A percentile compares a stretch with the other conserved stretches of the same genome.
phyloP scores from a whole-genome alignment of 1,140 invertebrate genomes.

The Diploscapter pachys region DNA sequence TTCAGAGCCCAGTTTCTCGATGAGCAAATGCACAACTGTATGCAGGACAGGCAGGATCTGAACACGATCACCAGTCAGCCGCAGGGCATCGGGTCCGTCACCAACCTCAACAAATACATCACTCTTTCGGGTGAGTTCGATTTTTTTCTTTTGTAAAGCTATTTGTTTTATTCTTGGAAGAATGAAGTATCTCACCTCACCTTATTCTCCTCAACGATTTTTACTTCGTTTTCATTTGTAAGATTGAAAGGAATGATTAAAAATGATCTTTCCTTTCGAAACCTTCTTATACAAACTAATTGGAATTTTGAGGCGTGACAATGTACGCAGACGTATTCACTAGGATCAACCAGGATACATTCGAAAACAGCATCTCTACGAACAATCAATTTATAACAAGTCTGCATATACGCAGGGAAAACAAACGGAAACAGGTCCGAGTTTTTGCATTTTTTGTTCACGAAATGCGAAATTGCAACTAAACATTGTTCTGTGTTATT shows the following conservation, averaged over 20 bases:
- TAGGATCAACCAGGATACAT: constrained; percentile 2
- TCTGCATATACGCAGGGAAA: constrained; percentile 12
- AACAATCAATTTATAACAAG: constrained; percentile 8
- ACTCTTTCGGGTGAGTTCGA: background rate
- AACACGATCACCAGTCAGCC: constrained; percentile 33
- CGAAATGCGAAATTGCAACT: background rate
- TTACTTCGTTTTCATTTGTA: too few relatives aligned
- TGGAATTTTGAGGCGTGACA: background rate
- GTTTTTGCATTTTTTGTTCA: background rate
- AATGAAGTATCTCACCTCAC: too few relatives aligned
- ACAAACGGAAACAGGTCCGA: constrained; percentile 13
- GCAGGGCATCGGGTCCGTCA: constrained; percentile 23
- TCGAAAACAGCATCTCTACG: background rate
- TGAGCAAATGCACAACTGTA: constrained; percentile 32
- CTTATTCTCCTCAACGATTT: too few relatives aligned
- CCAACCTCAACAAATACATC: constrained; percentile 35
- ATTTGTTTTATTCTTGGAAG: background rate
- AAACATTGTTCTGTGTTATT: too few relatives aligned
- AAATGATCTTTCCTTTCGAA: background rate
- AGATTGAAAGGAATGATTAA: background rate
- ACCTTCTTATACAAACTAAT: background rate
- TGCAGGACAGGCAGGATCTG: constrained; percentile 19
- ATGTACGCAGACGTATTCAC: constrained; percentile 14
- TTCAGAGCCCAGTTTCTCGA: constrained; percentile 27
- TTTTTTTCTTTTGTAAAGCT: constrained; percentile 1